Evolutionary conservation across 2,113 vertebrate species (phyloP).

Genomic region (Lutjanus erythropterus): DNA sequence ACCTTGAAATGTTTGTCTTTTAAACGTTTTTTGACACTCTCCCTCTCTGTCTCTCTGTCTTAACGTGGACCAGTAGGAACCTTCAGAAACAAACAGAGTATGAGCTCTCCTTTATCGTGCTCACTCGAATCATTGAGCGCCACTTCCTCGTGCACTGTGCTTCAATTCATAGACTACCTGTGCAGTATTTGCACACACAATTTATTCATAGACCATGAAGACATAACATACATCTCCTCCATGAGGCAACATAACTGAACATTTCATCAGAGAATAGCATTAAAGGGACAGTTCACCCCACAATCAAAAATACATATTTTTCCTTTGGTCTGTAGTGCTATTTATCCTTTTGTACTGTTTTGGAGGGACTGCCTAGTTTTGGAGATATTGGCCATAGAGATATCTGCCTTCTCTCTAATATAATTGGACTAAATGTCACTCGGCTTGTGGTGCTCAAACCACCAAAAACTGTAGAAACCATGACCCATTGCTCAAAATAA

Average conservation of each 20-base stretch:
- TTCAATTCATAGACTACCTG: slow-evolving; percentile 55
- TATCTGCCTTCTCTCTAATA: too few species aligned
- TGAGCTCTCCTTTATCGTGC: slow-evolving; percentile 73
- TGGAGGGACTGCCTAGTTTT: too few species aligned
- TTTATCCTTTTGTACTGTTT: too few species aligned
- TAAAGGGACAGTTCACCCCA: too few species aligned
- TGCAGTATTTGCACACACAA: slow-evolving; percentile 45
- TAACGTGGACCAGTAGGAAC: slow-evolving; percentile 85
- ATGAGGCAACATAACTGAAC: slow-evolving; percentile 54
- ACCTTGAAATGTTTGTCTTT: slow-evolving; percentile 43
- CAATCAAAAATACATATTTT: too few species aligned
- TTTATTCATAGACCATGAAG: slow-evolving; percentile 54
- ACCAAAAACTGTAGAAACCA: too few species aligned
- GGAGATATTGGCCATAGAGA: too few species aligned
- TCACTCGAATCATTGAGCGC: slow-evolving; percentile 69
- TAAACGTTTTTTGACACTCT: slow-evolving; percentile 60
- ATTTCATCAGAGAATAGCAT: slow-evolving; percentile 58
- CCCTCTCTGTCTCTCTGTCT: slow-evolving; percentile 74
- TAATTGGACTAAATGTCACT: too few species aligned
- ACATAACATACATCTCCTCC: slow-evolving; percentile 54
- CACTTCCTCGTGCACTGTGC: slow-evolving; percentile 54
- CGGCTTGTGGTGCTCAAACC: too few species aligned
- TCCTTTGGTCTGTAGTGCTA: too few species aligned
- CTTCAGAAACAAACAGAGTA: slow-evolving; percentile 87
- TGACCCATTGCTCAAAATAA: too few species aligned